phyloP scores from a whole-genome alignment of 2,113 vertebrate species.

The Benitochromis conjunctus region DNA sequence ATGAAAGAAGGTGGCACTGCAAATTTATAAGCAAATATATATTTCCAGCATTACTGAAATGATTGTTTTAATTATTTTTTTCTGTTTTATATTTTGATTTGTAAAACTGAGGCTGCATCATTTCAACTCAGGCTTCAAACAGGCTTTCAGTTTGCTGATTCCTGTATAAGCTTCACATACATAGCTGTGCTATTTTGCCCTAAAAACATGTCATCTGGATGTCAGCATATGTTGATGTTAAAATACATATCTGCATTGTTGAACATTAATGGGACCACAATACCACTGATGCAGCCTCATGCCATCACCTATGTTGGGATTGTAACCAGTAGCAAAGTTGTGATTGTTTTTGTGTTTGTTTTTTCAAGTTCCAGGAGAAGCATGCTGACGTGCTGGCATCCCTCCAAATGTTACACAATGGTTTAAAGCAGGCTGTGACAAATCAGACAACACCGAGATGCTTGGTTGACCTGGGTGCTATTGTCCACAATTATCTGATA shows the following conservation, averaged over 20 bases:
- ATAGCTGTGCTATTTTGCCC: not conserved
- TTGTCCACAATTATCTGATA: not conserved
- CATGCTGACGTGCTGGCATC: conserved; percentile 14
- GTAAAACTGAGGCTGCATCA: not conserved
- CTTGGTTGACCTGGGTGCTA: not conserved
- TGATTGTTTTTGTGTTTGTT: not conserved
- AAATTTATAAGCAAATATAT: not conserved
- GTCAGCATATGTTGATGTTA: not conserved
- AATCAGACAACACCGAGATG: not conserved
- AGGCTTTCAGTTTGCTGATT: not conserved
- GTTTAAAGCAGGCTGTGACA: not conserved
- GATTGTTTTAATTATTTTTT: not conserved
- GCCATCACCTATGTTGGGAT: not conserved
- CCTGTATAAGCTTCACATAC: not conserved
- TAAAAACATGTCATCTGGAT: not conserved
- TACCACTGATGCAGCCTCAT: not conserved
- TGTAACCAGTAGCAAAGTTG: not conserved
- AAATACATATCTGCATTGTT: not conserved
- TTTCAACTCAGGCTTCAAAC: not conserved
- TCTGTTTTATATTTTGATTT: not conserved
- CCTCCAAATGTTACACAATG: conserved; percentile 2
- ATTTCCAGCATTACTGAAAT: not conserved
- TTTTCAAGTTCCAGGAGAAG: conserved; percentile 50
- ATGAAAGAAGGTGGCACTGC: not conserved
- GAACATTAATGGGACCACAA: not conserved